Evolutionary conservation across 2,113 vertebrate species (phyloP).

Genomic region (Equus przewalskii): DNA sequence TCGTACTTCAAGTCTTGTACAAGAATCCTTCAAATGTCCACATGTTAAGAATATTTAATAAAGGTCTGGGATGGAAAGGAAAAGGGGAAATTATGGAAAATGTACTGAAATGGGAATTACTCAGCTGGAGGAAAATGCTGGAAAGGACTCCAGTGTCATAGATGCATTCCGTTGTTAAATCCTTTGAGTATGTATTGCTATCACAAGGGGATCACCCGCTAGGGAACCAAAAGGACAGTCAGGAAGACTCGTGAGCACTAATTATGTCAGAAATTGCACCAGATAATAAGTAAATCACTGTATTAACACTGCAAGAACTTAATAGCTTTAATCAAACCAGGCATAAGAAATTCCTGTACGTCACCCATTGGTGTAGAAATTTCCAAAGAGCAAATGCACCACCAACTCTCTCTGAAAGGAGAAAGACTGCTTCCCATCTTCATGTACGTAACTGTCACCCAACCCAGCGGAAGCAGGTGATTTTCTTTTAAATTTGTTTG

Average conservation of each 20-base stretch:
- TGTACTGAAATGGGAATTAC: not conserved
- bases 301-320: not conserved
- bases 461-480: not conserved
- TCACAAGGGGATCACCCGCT: not conserved
- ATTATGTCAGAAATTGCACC: not conserved
- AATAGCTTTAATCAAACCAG: not conserved
- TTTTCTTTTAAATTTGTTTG: not conserved
- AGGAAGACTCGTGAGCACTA: not conserved
- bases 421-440: not conserved
- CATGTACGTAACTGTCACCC: not conserved
- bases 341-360: not conserved
- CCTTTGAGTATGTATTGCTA: not conserved
- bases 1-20: not conserved
- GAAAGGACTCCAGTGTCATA: not conserved
- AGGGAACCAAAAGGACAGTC: not conserved
- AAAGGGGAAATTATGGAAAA: not conserved
- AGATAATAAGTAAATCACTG: not conserved
- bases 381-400: not conserved
- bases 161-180: not conserved
- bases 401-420: not conserved
- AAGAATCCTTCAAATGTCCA: not conserved
- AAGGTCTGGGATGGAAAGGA: not conserved
- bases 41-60: not conserved
- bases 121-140: not conserved
- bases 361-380: not conserved